Conservation (phyloP, 1,140 invertebrate species). For the Drosophila eugracilis region DNA sequence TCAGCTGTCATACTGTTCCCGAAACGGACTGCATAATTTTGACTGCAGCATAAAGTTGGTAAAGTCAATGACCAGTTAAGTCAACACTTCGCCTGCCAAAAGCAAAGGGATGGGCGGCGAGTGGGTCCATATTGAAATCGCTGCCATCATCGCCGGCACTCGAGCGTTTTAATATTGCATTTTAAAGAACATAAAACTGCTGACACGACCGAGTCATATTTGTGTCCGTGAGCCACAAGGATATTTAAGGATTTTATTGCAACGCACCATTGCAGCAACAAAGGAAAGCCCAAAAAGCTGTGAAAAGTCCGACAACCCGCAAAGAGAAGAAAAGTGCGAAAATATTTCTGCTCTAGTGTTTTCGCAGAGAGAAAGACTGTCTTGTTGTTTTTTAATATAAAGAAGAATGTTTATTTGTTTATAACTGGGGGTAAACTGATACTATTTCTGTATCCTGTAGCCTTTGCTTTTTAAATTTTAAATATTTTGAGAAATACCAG, state of each 20-base stretch:
- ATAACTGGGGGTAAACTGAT: no score
- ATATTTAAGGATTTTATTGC: conserved; percentile 65
- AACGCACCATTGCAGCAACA: conserved; percentile 21
- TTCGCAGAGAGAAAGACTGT: background rate
- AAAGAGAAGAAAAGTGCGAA: conserved; percentile 18
- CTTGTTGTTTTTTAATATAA: background rate
- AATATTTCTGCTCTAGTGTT: conserved; percentile 3
- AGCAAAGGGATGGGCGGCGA: conserved; percentile 4
- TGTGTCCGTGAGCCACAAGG: conserved; percentile 33
- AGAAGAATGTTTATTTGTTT: no score
- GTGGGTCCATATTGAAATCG: conserved; percentile 41
- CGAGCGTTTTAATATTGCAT: conserved; percentile 65
- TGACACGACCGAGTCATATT: conserved; percentile 55
- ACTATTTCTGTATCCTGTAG: no score
- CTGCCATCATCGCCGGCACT: conserved; percentile 8
- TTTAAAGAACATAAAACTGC: conserved; percentile 60
- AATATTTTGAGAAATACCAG: background rate
- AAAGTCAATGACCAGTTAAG: conserved; percentile 82
- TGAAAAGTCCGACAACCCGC: conserved; percentile 45
- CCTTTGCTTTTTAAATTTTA: background rate
- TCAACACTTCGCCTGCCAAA: conserved; percentile 58
- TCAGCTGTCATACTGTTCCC: conserved; percentile 28
- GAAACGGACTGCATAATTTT: conserved; percentile 71
- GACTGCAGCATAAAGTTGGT: conserved; percentile 75
- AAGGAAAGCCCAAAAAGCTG: conserved; percentile 50